Conservation (phyloP, 2,797 vertebrate species). For the Paedocypris micromegethes region DNA sequence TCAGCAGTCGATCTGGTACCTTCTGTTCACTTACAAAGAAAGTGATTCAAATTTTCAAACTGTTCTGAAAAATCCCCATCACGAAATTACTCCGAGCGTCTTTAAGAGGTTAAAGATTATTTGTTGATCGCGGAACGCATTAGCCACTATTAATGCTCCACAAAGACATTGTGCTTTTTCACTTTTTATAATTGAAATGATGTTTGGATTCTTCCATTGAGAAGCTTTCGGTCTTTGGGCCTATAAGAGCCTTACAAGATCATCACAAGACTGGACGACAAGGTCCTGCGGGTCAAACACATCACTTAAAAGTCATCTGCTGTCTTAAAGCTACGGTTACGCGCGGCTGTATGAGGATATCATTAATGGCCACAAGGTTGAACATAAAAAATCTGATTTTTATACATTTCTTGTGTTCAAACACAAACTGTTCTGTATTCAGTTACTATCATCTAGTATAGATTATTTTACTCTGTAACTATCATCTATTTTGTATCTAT, state of each 20-base stretch:
- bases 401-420: no score
- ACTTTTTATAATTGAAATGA: conserved; percentile 68
- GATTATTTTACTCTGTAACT: no score
- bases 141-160: conserved; percentile 54
- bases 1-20: conserved; percentile 19
- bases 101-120: conserved; percentile 58
- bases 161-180: conserved; percentile 51
- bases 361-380: no score
- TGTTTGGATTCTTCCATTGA: conserved; percentile 47
- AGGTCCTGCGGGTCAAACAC: neutral
- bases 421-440: no score
- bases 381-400: no score
- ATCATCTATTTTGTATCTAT: no score
- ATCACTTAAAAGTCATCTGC: conserved; percentile 17
- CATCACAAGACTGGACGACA: neutral
- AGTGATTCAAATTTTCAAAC: conserved; percentile 5
- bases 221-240: conserved; percentile 7
- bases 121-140: conserved; percentile 48
- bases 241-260: conserved; percentile 8
- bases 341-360: no score
- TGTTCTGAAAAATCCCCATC: conserved; percentile 48
- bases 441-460: no score
- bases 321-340: neutral
- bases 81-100: conserved; percentile 65
- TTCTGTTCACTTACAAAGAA: conserved; percentile 41